Evolutionary conservation across 2,113 vertebrate genomes (phyloP).

Genomic region (Poecile atricapillus): DNA sequence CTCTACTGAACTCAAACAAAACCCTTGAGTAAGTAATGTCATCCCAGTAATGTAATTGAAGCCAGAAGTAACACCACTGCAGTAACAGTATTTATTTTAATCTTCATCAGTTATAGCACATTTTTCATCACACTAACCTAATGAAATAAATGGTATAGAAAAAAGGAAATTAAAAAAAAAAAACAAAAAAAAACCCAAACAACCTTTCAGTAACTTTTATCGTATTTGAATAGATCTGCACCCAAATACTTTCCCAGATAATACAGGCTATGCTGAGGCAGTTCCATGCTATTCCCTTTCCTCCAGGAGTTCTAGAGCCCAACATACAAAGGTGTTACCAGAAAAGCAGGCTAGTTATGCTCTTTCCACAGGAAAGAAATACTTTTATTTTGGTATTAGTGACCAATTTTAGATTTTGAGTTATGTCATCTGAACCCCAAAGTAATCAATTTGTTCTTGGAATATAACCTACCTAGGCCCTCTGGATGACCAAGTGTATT

Average conservation of each 20-base stretch:
- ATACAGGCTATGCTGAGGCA: not conserved
- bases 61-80: not conserved
- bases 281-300: not conserved
- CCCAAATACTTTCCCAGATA: not conserved
- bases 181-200: not conserved
- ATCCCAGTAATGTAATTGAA: not conserved
- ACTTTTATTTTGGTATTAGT: not conserved
- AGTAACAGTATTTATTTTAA: not conserved
- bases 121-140: not conserved
- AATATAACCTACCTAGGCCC: conserved; percentile 81
- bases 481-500: conserved; percentile 98
- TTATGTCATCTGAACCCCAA: not conserved
- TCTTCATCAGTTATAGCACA: not conserved
- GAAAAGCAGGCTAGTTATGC: not conserved
- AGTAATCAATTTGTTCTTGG: not conserved
- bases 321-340: not conserved
- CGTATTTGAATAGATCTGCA: not conserved
- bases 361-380: not conserved
- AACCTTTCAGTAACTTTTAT: not conserved
- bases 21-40: not conserved
- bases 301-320: not conserved
- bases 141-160: not conserved
- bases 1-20: not conserved
- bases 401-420: not conserved
- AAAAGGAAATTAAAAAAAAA: not conserved